phyloP scores from a whole-genome alignment of 1,140 invertebrate genomes.

The Tetramorium simillimum region DNA sequence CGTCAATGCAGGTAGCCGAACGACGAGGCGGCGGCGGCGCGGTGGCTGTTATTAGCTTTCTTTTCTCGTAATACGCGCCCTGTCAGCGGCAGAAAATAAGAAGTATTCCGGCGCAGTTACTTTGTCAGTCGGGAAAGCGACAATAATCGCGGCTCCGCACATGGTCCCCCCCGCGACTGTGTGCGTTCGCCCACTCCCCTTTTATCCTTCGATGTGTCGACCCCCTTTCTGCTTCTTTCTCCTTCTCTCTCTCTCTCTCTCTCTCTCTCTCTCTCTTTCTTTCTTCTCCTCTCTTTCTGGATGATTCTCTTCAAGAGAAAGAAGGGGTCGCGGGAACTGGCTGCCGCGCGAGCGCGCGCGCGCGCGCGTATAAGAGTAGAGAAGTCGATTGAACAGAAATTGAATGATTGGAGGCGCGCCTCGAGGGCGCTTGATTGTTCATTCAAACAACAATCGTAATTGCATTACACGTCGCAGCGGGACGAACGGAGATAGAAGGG shows the following conservation, averaged over 20 bases:
- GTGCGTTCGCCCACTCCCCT: constrained; percentile 1
- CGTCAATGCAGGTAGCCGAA: constrained; percentile 74
- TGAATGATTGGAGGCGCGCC: constrained; percentile 84
- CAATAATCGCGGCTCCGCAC: constrained; percentile 62
- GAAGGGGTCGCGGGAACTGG: constrained; percentile 33
- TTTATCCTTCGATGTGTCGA: constrained; percentile 22
- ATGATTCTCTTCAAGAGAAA: constrained; percentile 42
- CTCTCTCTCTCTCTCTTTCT: not conserved
- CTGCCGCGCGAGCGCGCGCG: constrained; percentile 50
- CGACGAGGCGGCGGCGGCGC: constrained; percentile 52
- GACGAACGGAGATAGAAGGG: constrained; percentile 65
- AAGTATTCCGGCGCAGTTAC: constrained; percentile 75
- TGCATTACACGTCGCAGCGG: constrained; percentile 82
- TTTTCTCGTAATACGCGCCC: constrained; percentile 80
- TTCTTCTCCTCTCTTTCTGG: not conserved
- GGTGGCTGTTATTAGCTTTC: constrained; percentile 82
- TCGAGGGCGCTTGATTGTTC: constrained; percentile 86
- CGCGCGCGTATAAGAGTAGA: constrained; percentile 47
- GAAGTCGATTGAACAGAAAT: constrained; percentile 86
- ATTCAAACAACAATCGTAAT: constrained; percentile 87
- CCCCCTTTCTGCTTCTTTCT: not conserved
- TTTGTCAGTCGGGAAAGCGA: constrained; percentile 73
- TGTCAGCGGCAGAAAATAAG: constrained; percentile 83
- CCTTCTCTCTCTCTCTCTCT: constrained; percentile 1
- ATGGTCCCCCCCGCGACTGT: not conserved